phyloP scores from a whole-genome alignment of 1,140 invertebrate genomes.

The Zaprionus tsacasi region DNA sequence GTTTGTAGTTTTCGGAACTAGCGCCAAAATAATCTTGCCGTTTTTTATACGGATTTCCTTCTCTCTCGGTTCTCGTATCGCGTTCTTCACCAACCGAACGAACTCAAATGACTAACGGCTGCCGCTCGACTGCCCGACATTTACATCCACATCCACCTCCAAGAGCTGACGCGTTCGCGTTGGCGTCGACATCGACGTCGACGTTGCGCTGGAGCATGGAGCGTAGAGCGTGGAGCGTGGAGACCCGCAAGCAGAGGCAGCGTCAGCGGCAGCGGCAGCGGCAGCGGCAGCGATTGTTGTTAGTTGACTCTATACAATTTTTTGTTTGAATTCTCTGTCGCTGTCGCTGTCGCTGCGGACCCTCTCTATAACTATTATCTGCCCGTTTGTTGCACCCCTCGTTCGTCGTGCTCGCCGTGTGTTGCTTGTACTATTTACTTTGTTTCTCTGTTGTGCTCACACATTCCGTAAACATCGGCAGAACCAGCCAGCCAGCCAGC shows the following conservation, averaged over 20 bases:
- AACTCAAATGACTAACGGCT: constrained; percentile 76
- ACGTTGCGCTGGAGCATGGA: constrained; percentile 23
- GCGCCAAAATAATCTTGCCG: constrained; percentile 14
- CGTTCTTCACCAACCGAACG: constrained; percentile 73
- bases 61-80: constrained; percentile 15
- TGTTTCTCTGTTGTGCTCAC: constrained; percentile 74
- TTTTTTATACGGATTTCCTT: constrained; percentile 9
- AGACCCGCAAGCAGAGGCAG: constrained; percentile 19
- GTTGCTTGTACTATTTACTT: constrained; percentile 44
- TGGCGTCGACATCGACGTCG: constrained; percentile 27
- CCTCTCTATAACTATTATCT: constrained; percentile 57
- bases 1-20: constrained; percentile 28
- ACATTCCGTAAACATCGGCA: constrained; percentile 75
- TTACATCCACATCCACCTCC: constrained; percentile 67
- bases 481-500: constrained; percentile 1
- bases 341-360: constrained; percentile 27
- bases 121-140: constrained; percentile 65
- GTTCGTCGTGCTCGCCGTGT: neutral
- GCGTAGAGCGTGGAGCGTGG: constrained; percentile 21
- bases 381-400: constrained; percentile 28
- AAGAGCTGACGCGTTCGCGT: constrained; percentile 37
- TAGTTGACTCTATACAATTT: constrained; percentile 51
- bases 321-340: constrained; percentile 51
- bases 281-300: constrained; percentile 23
- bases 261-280: constrained; percentile 34